These are phyloP conservation scores for Mohoua ochrocephala DNA, from an alignment of 2,113 vertebrate species.

Conservation along the genomic window DNA sequence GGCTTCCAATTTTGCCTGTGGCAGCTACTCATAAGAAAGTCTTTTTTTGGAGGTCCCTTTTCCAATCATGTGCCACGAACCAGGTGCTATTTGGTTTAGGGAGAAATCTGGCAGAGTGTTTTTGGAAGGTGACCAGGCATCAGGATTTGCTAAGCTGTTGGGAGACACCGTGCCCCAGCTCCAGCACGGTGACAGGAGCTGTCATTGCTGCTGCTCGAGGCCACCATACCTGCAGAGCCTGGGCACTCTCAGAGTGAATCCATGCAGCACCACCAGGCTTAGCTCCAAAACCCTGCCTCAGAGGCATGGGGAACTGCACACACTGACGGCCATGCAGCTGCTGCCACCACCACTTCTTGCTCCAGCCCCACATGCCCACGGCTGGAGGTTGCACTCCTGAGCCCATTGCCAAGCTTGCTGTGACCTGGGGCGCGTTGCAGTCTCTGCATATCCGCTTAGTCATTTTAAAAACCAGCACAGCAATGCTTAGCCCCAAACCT, in stretches of 20 bases:
- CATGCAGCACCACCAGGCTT: background rate
- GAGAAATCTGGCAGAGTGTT: background rate
- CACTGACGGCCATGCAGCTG: background rate
- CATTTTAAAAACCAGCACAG: constrained; percentile 31
- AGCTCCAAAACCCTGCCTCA: background rate
- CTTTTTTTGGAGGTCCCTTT: background rate
- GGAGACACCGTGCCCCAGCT: background rate
- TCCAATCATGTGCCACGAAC: too few species aligned
- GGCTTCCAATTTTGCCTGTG: background rate
- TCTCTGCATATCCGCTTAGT: background rate
- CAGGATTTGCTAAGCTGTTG: background rate
- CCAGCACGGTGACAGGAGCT: background rate
- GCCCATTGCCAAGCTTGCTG: fast-evolving
- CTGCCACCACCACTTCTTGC: background rate
- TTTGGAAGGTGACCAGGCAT: background rate
- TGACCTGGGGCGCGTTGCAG: fast-evolving
- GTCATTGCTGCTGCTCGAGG: fast-evolving
- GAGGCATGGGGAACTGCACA: fast-evolving
- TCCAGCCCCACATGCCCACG: fast-evolving
- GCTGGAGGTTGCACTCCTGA: background rate
- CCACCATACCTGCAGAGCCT: background rate
- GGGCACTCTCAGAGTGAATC: fast-evolving
- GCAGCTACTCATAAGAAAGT: background rate
- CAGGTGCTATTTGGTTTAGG: too few species aligned
- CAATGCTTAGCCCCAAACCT: constrained; percentile 50